Conservation (phyloP, 2,113 vertebrate genomes). For the Probosciger aterrimus region DNA sequence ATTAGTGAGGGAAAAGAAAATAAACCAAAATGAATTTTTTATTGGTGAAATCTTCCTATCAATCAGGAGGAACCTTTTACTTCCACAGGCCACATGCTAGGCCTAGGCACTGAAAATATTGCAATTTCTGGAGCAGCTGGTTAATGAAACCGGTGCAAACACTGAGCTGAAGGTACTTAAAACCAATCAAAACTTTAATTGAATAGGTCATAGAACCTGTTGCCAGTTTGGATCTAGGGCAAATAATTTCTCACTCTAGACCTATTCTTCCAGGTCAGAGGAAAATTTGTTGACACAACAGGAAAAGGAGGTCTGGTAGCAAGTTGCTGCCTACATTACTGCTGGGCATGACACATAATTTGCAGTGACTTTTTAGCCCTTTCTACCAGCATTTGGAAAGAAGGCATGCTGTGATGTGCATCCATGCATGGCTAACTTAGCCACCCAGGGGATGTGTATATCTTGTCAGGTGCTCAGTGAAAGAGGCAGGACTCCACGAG, state of each 20-base stretch:
- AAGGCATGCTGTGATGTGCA: slow-evolving; percentile 54
- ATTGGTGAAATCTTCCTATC: background rate
- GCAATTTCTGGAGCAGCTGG: background rate
- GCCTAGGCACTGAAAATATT: background rate
- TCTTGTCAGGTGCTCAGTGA: slow-evolving; percentile 41
- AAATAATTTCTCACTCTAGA: slow-evolving; percentile 1
- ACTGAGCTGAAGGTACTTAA: background rate
- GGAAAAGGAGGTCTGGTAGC: background rate
- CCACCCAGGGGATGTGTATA: background rate
- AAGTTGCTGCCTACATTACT: background rate
- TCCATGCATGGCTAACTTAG: slow-evolving; percentile 28
- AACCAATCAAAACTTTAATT: background rate
- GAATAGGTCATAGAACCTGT: background rate
- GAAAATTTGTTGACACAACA: background rate
- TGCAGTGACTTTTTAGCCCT: slow-evolving; percentile 43
- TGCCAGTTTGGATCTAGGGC: background rate
- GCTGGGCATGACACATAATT: background rate
- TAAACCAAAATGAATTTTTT: background rate
- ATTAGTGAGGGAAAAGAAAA: slow-evolving; percentile 15
- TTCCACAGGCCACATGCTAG: background rate
- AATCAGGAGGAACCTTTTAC: background rate
- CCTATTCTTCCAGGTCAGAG: slow-evolving; percentile 32
- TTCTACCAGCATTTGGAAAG: slow-evolving; percentile 23
- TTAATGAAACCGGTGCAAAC: background rate
- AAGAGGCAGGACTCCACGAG: slow-evolving; percentile 3